Base-by-base conservation (phyloP, 2,113 vertebrate genomes). In the Lepus americanus region DNA sequence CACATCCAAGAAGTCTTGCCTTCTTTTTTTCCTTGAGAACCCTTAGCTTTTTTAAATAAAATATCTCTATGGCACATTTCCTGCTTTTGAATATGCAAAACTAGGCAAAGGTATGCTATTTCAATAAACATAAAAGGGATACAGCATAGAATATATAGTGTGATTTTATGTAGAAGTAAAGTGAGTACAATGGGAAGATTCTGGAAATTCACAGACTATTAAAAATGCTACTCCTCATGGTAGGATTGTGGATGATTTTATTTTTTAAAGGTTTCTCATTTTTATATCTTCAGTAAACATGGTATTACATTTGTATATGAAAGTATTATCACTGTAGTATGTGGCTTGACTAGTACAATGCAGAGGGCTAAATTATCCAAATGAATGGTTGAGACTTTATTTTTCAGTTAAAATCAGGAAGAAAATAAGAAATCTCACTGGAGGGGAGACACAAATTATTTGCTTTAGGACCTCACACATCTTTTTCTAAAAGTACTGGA, bases 351-450 rank as follows among this genome's bases (percentile, higher is more conserved):
- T 29, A 49, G 16, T 55, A 63, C 39, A 55, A 77, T 77, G 27
- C 64, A 93, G 36, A 87, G 9, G 9, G n/a, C 7, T 25, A 69
- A 72, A 23, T 2, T 64, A n/a, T 70, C 63, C 3, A 31, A 69
- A 22, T 17, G 2, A 55, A n/a, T 49, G 3, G 33, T 10, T 33
- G 44, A 64, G 17, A 92, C 9, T 76, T 79, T 33, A 79, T 64
- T 95, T 89, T 94, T 94, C 20, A 92, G 77, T 67, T 31, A 55
- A 80, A 76, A 83, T 89, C 33, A 84, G 33, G 59, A n/a, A 93
- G 9, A 94, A 83, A 87, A 55, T 29, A 33, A 79, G 27, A 17
- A 55, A 64, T 80, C 17, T 93, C 44, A 87, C 9, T 77, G 51
- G 69, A 87, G 5, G 23, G 31, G 64, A 83, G 61, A 79, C 9